Conservation (phyloP, 2,113 vertebrate species). For the Chascanopsetta lugubris region DNA sequence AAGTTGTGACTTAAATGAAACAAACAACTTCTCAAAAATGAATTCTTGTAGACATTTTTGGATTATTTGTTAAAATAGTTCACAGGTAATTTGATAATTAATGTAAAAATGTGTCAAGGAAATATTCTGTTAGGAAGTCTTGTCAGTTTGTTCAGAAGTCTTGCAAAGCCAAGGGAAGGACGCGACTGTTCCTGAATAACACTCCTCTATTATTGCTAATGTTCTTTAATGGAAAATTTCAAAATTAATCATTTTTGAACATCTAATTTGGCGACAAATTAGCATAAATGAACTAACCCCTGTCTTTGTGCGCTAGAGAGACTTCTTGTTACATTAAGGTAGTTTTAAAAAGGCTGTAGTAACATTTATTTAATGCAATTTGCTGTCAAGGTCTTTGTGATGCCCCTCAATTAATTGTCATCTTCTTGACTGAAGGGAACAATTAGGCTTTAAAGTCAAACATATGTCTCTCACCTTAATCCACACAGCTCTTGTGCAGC, state of each 20-base stretch:
- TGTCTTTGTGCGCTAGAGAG: constrained; percentile 44
- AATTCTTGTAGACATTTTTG: background rate
- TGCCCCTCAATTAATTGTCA: constrained; percentile 76
- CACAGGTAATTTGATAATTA: too few species aligned
- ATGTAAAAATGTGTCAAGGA: too few species aligned
- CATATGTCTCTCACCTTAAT: constrained; percentile 60
- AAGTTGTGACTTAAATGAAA: background rate
- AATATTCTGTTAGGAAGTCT: too few species aligned
- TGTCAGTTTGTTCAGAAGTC: constrained; percentile 5
- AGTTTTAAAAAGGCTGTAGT: constrained; percentile 58
- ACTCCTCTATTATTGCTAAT: constrained; percentile 56
- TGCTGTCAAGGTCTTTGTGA: constrained; percentile 74
- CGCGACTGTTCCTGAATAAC: constrained; percentile 47
- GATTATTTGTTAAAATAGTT: too few species aligned
- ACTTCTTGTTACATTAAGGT: constrained; percentile 56
- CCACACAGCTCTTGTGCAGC: constrained; percentile 53
- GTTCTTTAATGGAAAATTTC: constrained; percentile 53
- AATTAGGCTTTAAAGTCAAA: constrained; percentile 74
- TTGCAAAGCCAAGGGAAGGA: constrained; percentile 46
- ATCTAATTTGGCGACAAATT: constrained; percentile 67
- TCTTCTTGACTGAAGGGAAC: constrained; percentile 74
- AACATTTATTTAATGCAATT: constrained; percentile 78
- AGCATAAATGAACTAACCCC: constrained; percentile 65
- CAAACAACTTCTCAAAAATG: background rate
- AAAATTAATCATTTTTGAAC: constrained; percentile 65